Conservation (phyloP, 1,140 invertebrate species). For the Mamestra configurata region DNA sequence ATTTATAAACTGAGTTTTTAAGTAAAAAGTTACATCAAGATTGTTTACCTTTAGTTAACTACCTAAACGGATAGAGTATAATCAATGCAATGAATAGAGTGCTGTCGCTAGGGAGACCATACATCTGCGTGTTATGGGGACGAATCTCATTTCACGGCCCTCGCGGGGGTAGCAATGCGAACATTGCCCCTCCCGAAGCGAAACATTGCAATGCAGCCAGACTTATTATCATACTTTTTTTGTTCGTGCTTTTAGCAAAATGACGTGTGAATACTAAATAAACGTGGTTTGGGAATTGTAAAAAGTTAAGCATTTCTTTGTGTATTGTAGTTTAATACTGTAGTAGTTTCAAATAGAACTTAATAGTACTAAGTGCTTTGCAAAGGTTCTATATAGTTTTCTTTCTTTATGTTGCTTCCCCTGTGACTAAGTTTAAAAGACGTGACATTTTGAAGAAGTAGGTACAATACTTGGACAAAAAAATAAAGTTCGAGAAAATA, state of each 20-base stretch:
- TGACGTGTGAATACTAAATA: slow-evolving; percentile 2
- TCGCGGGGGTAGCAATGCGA: slow-evolving; percentile 37
- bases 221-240: slow-evolving; percentile 38
- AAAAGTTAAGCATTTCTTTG: background rate
- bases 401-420: background rate
- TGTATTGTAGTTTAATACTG: slow-evolving; percentile 1
- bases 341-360: slow-evolving; percentile 2
- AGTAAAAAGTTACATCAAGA: too few species aligned
- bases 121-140: slow-evolving; percentile 30
- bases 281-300: slow-evolving; percentile 15
- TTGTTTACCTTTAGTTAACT: too few species aligned
- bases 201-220: slow-evolving; percentile 41
- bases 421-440: background rate
- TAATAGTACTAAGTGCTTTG: slow-evolving; percentile 1
- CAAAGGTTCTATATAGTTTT: background rate
- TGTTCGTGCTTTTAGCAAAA: slow-evolving; percentile 5
- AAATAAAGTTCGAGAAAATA: background rate
- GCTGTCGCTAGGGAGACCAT: slow-evolving; percentile 32
- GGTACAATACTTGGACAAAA: background rate
- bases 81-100: slow-evolving; percentile 26
- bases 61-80: too few species aligned
- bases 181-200: slow-evolving; percentile 39
- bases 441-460: background rate
- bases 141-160: slow-evolving; percentile 46
- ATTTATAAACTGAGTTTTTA: too few species aligned